Conservation (phyloP, 1,140 invertebrate species). For the Cydia amplana region DNA sequence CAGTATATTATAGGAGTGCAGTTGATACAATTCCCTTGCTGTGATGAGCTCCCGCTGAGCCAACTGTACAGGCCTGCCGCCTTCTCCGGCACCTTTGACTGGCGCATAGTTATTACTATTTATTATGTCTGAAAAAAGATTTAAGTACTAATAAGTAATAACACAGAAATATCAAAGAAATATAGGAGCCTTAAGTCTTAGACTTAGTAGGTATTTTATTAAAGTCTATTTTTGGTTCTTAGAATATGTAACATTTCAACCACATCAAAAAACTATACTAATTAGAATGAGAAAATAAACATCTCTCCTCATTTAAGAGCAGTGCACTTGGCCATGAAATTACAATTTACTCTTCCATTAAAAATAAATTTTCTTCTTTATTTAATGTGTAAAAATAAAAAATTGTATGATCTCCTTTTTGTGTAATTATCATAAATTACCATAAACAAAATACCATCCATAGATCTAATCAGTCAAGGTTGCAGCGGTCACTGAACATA, state of each 20-base stretch:
- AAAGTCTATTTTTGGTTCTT: no score
- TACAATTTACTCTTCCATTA: no score
- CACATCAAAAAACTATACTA: no score
- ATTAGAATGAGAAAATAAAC: no score
- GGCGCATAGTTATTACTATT: constrained; percentile 92
- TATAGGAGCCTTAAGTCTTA: no score
- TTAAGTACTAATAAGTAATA: constrained; percentile 34
- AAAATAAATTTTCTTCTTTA: neutral
- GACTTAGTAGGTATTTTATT: no score
- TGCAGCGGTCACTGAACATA: neutral
- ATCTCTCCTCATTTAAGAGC: no score
- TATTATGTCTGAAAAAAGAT: constrained; percentile 84
- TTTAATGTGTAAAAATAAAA: neutral
- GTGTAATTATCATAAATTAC: neutral
- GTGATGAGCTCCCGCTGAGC: constrained; percentile 86
- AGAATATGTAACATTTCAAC: no score
- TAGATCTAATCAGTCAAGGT: neutral
- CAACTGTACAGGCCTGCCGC: constrained; percentile 90
- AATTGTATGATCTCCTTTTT: neutral
- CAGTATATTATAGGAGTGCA: constrained; percentile 95
- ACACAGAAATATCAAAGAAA: constrained; percentile 11
- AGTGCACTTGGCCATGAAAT: no score
- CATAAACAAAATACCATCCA: neutral
- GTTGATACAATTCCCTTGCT: constrained; percentile 90
- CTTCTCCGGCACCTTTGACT: constrained; percentile 85